Percentiles rank a stretch among this genome's conserved stretches.
Evolutionary conservation across 2,888 invertebrate species (phyloP).

Genomic region (Pristionchus fissidentatus): DNA sequence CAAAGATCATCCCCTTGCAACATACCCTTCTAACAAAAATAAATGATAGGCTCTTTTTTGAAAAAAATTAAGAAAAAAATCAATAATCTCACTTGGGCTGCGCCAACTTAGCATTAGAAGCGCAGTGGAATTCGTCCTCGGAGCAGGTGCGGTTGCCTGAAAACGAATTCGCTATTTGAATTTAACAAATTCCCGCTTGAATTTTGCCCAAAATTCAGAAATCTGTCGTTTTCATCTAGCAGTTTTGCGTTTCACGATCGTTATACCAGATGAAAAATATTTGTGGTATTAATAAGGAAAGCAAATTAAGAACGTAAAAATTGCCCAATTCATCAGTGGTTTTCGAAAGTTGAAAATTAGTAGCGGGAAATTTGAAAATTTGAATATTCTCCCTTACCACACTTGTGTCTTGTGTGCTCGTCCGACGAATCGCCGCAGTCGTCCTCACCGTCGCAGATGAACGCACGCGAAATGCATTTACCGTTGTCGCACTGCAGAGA

Average conservation of each 20-base stretch:
- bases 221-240: neutral
- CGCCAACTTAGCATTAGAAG: conserved; percentile 76
- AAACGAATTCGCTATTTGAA: neutral
- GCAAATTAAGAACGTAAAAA: neutral
- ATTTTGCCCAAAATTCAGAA: neutral
- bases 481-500: conserved; percentile 78
- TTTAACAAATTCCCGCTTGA: neutral
- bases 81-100: conserved; percentile 77
- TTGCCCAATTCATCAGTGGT: too few relatives aligned
- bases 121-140: conserved; percentile 77
- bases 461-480: conserved; percentile 74
- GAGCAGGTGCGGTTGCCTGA: conserved; percentile 89
- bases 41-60: neutral
- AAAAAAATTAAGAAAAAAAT: conserved; percentile 80
- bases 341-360: too few relatives aligned
- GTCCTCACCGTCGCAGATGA: conserved; percentile 74
- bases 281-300: neutral
- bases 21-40: too few relatives aligned
- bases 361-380: conserved; percentile 17
- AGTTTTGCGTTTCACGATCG: too few relatives aligned
- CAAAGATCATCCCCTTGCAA: too few relatives aligned
- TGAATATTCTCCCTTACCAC: conserved; percentile 55
- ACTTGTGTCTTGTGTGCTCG: conserved; percentile 69
- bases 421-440: conserved; percentile 73
- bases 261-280: neutral